These are phyloP conservation scores for Engraulis encrasicolus DNA, from an alignment of 2,113 vertebrate genomes.

Conservation along the genomic window DNA sequence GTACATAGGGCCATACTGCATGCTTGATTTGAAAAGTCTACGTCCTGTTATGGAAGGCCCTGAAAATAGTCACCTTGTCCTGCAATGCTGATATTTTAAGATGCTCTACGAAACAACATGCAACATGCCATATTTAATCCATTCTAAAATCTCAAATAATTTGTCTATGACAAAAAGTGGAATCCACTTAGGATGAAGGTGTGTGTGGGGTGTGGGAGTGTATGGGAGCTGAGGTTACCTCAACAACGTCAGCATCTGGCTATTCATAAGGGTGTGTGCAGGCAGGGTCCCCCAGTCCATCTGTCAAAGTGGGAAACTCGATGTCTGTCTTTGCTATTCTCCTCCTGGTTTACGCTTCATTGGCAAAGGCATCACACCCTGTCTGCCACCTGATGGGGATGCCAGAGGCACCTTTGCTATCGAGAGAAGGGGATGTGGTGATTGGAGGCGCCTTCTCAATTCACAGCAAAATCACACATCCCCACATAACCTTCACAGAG, in stretches of 20 bases:
- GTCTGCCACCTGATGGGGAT: conserved; percentile 55
- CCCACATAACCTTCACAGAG: conserved; percentile 43
- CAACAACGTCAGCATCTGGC: not conserved
- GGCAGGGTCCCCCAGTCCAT: not conserved
- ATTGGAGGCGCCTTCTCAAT: conserved; percentile 62
- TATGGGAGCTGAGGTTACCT: too few relatives aligned
- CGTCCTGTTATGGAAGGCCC: too few relatives aligned
- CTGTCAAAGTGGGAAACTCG: not conserved
- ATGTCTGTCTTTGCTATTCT: conserved; percentile 43
- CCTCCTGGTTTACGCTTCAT: conserved; percentile 42
- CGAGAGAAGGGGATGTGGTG: conserved; percentile 55
- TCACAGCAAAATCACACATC: conserved; percentile 50
- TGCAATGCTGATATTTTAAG: too few relatives aligned
- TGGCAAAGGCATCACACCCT: conserved; percentile 33
- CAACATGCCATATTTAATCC: too few relatives aligned
- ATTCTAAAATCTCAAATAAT: too few relatives aligned
- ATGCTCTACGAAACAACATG: too few relatives aligned
- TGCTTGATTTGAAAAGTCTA: too few relatives aligned
- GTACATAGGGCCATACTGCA: too few relatives aligned
- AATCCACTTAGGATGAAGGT: too few relatives aligned
- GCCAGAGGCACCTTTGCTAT: conserved; percentile 52
- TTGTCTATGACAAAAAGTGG: not conserved
- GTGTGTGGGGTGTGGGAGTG: too few relatives aligned
- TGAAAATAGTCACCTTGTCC: too few relatives aligned
- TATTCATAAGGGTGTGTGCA: not conserved